A percentile compares a stretch with the other conserved stretches of the same genome.
Evolutionary conservation across 2,113 vertebrate genomes (phyloP).

Genomic region (Apistogramma diplotaenia): DNA sequence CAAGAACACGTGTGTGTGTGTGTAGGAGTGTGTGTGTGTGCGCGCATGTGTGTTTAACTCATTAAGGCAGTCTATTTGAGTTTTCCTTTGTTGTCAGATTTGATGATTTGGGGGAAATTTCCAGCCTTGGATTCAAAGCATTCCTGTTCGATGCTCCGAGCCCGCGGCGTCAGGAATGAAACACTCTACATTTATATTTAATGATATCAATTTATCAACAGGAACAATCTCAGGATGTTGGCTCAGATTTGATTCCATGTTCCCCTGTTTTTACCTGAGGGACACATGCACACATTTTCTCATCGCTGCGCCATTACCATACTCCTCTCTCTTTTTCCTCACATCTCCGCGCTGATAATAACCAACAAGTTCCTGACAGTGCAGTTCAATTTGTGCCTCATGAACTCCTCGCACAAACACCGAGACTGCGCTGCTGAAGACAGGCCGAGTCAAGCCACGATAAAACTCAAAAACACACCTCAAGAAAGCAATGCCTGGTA

Average conservation of each 20-base stretch:
- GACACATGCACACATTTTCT: constrained; percentile 58
- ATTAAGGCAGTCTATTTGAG: constrained; percentile 77
- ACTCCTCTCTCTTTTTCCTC: constrained; percentile 9
- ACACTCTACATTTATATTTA: constrained; percentile 79
- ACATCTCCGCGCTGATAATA: constrained; percentile 27
- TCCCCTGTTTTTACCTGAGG: constrained; percentile 78
- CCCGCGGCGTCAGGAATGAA: constrained; percentile 73
- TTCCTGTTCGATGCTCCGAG: constrained; percentile 64
- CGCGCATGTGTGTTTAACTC: constrained; percentile 69
- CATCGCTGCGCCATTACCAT: constrained; percentile 49
- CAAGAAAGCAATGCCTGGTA: neutral
- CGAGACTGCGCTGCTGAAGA: neutral
- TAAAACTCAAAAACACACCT: neutral
- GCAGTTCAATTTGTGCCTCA: constrained; percentile 25
- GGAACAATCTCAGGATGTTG: constrained; percentile 79
- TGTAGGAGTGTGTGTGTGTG: constrained; percentile 12
- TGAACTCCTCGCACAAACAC: neutral
- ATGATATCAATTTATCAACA: constrained; percentile 83
- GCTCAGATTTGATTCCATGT: constrained; percentile 78
- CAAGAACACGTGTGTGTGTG: constrained; percentile 29
- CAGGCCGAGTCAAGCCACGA: neutral
- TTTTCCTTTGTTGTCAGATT: constrained; percentile 82
- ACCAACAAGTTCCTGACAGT: constrained; percentile 59
- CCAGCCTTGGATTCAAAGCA: constrained; percentile 76
- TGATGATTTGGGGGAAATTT: constrained; percentile 82